Evolutionary conservation across 2,888 invertebrate species (phyloP), one percentile per base, ranked within the genome.

Genomic region (Habroteleia sp.): DNA sequence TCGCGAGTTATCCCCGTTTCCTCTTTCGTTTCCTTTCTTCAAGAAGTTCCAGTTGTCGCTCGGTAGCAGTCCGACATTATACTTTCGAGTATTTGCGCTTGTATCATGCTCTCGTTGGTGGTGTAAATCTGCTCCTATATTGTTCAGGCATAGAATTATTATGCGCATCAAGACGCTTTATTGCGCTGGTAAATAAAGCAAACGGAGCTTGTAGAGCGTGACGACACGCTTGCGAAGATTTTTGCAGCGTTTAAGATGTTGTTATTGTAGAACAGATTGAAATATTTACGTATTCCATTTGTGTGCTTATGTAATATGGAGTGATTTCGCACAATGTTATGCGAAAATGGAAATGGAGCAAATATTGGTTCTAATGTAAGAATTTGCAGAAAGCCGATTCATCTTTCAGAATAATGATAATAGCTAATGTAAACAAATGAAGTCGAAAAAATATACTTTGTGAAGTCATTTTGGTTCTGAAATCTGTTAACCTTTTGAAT

Each of bases 61-160:
- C 42, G n/a, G 14, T 39, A 4, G 48, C 42, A 65, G 48, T 37
- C 41, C 39, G 50, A 48, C n/a, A n/a, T n/a, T 31, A 29, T 72
- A 37, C 65, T 63, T 46, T 46, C 29, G 10, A 20, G 58, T 65
- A 65, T 58, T 58, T 50, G 27, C 27, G 44, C 46, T 39, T 41
- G 48, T 63, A 23, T 56, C 56, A 41, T 56, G 27, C 33, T 41
- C 27, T 56, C 17, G 39, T 35, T 39, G 46, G 17, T 31, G 41
- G 60, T 65, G 65, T 73, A 73, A 73, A 73, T 72, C 50, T 56
- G 65, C 58, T 29, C 33, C 25, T 58, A 37, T 37, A 37, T 37
- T 37, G 37, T 37, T 42, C 42, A 23, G 10, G 27, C 56, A 14
- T 29, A 41, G 42, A 48, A 46, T 58, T 52, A 63, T 50, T 56